Evolutionary conservation across 2,888 invertebrate species (phyloP).

Genomic region (Scaptomyza cyrtandrae): DNA sequence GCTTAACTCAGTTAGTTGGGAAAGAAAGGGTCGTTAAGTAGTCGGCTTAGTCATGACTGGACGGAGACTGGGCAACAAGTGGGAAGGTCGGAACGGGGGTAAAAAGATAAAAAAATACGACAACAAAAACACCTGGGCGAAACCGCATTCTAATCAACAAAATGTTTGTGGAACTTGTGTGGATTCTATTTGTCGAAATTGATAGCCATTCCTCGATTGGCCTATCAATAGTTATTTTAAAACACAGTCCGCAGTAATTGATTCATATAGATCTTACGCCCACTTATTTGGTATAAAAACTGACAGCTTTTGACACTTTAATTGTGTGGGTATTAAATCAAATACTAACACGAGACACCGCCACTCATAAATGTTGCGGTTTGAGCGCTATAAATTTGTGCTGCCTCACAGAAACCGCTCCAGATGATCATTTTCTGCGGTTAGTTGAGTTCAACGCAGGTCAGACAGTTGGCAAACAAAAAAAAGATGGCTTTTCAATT

Average conservation of each 20-base stretch:
- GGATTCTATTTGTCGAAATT: not conserved
- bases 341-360: conserved; percentile 83
- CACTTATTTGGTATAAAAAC: conserved; percentile 8
- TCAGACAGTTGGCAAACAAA: too few relatives aligned
- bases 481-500: conserved; percentile 40
- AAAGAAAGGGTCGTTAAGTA: conserved; percentile 32
- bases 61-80: conserved; percentile 12
- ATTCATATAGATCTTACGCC: conserved; percentile 28
- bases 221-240: conserved; percentile 6
- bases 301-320: conserved; percentile 39
- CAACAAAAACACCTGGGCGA: not conserved
- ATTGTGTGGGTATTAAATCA: conserved; percentile 13
- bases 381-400: conserved; percentile 83
- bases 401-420: conserved; percentile 84
- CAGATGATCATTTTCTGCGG: conserved; percentile 82
- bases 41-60: conserved; percentile 53
- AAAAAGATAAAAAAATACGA: not conserved
- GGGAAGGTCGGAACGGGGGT: conserved; percentile 45
- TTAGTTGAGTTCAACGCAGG: conserved; percentile 40
- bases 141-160: not conserved
- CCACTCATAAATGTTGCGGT: conserved; percentile 82
- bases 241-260: conserved; percentile 29
- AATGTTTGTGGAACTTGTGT: not conserved
- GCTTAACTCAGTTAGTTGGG: conserved; percentile 6
- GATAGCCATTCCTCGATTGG: not conserved